phyloP scores from a whole-genome alignment of 2,888 invertebrate species.

The Pandemis corylana region DNA sequence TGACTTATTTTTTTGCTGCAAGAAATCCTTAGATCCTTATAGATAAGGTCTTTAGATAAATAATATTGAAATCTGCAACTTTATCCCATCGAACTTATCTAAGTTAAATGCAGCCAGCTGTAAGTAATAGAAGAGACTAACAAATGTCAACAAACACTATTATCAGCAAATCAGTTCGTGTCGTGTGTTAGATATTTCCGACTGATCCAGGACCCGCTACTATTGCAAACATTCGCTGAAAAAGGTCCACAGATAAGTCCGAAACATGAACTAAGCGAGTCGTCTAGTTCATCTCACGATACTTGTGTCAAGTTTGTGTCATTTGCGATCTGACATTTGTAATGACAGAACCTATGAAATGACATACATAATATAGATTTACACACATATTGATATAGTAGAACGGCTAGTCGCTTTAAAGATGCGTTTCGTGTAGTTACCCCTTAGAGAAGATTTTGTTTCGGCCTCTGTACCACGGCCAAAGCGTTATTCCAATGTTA shows the following conservation, averaged over 20 bases:
- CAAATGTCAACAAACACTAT: background rate
- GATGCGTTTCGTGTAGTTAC: background rate
- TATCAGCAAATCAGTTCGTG: background rate
- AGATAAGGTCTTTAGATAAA: too few species aligned
- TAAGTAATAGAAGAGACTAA: background rate
- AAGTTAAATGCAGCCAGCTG: background rate
- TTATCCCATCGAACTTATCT: background rate
- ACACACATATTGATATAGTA: slow-evolving; percentile 6
- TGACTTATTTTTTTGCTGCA: too few species aligned
- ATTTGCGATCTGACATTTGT: background rate
- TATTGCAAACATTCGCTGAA: background rate
- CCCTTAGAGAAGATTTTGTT: background rate
- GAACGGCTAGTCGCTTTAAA: background rate
- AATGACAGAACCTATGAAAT: background rate
- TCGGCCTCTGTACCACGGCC: background rate
- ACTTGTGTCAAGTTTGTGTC: background rate
- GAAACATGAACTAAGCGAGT: background rate
- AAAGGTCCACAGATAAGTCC: too few species aligned
- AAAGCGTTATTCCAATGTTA: background rate
- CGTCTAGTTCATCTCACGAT: background rate
- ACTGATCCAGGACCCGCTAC: too few species aligned
- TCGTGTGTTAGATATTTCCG: background rate
- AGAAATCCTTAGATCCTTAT: too few species aligned
- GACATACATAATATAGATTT: background rate
- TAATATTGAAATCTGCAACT: background rate